Percentiles rank a stretch among this genome's conserved stretches.
Evolutionary conservation across 2,113 vertebrate species (phyloP).

Genomic region (Festucalex cinctus): DNA sequence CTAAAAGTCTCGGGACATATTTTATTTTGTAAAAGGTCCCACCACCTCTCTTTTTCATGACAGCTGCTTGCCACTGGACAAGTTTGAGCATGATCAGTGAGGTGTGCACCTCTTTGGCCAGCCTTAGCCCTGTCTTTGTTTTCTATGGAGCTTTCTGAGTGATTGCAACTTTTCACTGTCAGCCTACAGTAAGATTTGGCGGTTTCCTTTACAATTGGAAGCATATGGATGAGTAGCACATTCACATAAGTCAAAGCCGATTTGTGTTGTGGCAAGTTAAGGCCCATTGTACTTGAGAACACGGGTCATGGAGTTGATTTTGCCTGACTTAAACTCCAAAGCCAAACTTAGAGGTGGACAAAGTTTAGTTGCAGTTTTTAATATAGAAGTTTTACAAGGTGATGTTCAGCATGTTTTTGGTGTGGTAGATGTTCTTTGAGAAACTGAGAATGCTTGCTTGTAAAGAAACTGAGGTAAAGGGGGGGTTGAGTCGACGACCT

Average conservation of each 20-base stretch:
- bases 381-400: constrained; percentile 5
- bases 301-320: constrained; percentile 32
- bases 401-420: constrained; percentile 16
- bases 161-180: constrained; percentile 62
- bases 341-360: constrained; percentile 14
- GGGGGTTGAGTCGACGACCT: neutral
- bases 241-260: constrained; percentile 23
- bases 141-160: constrained; percentile 49
- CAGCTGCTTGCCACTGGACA: constrained; percentile 44
- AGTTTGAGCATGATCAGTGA: constrained; percentile 51
- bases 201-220: constrained; percentile 48
- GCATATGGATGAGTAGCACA: constrained; percentile 39
- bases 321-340: constrained; percentile 19
- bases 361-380: constrained; percentile 6
- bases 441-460: constrained; percentile 32
- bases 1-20: neutral
- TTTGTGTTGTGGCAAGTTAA: constrained; percentile 48
- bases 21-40: neutral
- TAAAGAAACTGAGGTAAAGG: constrained; percentile 32
- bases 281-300: constrained; percentile 10
- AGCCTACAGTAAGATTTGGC: constrained; percentile 43
- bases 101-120: constrained; percentile 23
- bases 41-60: neutral
- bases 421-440: constrained; percentile 9
- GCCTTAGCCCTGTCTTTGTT: constrained; percentile 23